Base-by-base conservation (phyloP, 92 coral and sea anemone genomes). In the Actinostola sp. region DNA sequence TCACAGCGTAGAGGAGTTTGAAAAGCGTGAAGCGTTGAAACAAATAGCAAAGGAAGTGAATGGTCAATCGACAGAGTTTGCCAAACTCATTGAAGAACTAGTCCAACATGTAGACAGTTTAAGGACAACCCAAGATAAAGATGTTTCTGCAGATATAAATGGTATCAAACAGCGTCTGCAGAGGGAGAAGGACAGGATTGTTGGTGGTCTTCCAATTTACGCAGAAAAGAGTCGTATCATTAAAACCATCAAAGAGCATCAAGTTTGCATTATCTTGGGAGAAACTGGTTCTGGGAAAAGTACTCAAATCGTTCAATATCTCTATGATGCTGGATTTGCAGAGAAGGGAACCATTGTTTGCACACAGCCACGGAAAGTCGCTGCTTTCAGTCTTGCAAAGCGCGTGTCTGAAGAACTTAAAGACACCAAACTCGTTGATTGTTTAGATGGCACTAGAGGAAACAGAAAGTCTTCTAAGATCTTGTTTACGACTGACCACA, bases 281-380 rank as follows among this genome's bases (percentile, higher is more conserved):
- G 98, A 94, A 76, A 94, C 98, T 25, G 98, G 97, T 19, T 94
- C 98, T 0, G 98, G 98, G 29, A 94, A 94, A 65, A 94, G 98
- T 61, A 94, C 97, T 1, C 98, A 94, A 72, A 53, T 94, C 60
- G 89, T 91, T 17, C 97, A 92, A 57, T 94, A 88, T 53, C 82
- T 94, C 3, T 92, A 87, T 25, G 98, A 94, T 33, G 90, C 91
- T 1, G 87, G 86, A 1, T 83, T 78, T 58, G 82, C 92, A 14
- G 70, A 82, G 14, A 43, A 68, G 6, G 81, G 86, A 12, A 27
- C 64, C 8, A 88, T 94, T 50, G 92, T 86, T 6, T 92, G 97
- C 52, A 94, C 98, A 20, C 98, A 94, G 56, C 98, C 98, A 33
- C 55, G 98, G 58, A 94, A 94, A 52, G 93, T 94, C 8, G 98